Evolutionary conservation across 2,113 vertebrate genomes (phyloP).

Genomic region (Rhinichthys klamathensis): DNA sequence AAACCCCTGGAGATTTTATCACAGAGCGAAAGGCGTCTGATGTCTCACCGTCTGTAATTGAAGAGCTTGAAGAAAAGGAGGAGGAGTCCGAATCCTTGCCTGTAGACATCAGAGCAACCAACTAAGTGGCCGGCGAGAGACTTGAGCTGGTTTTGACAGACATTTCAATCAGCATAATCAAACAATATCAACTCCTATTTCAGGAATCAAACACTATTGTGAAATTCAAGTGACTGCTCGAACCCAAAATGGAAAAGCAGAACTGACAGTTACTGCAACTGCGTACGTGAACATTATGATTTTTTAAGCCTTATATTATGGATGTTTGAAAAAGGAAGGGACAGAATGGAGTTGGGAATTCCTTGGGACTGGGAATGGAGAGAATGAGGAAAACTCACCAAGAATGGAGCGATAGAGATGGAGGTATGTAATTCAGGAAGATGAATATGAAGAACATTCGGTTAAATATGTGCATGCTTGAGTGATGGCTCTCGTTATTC

Average conservation of each 20-base stretch:
- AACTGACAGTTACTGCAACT: slow-evolving; percentile 11
- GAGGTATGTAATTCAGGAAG: slow-evolving; percentile 27
- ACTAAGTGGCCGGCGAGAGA: slow-evolving; percentile 70
- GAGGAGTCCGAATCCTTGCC: slow-evolving; percentile 69
- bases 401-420: neutral
- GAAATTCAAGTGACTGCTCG: slow-evolving; percentile 56
- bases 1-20: slow-evolving; percentile 75
- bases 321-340: slow-evolving; percentile 59
- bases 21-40: slow-evolving; percentile 91
- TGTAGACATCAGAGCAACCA: slow-evolving; percentile 65
- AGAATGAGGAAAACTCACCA: slow-evolving; percentile 36
- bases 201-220: slow-evolving; percentile 71
- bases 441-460: slow-evolving; percentile 23
- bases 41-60: slow-evolving; percentile 86
- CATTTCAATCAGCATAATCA: slow-evolving; percentile 59
- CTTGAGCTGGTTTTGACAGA: slow-evolving; percentile 40
- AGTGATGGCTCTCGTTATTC: slow-evolving; percentile 69
- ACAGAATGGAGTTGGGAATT: slow-evolving; percentile 47
- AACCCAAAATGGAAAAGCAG: slow-evolving; percentile 52
- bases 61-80: slow-evolving; percentile 89
- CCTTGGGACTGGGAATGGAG: slow-evolving; percentile 2
- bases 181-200: slow-evolving; percentile 74
- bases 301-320: slow-evolving; percentile 70
- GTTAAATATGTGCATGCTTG: slow-evolving; percentile 76
- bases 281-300: slow-evolving; percentile 10